Base-by-base conservation (phyloP, 2,888 invertebrate genomes). In the Xestia sexstrigata region DNA sequence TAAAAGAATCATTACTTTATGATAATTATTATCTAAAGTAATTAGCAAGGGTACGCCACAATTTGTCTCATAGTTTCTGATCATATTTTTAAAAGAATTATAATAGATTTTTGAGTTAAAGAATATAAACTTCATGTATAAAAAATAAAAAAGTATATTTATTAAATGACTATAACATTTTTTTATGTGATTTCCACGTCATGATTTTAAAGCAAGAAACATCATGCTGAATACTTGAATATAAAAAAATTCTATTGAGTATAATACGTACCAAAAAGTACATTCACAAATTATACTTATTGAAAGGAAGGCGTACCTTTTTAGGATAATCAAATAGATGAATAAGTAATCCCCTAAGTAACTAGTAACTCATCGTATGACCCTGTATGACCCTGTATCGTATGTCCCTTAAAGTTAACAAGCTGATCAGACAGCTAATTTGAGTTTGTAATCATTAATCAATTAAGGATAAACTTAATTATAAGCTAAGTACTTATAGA, bases 281-380 rank as follows among this genome's bases (percentile, higher is more conserved):
- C 20, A 9, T 30, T 72, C 39, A n/a, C n/a, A 23, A 5, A 17
- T 63, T 45, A 65, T 15, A 26, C 11, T 55, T 35, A 26, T 45
- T 66, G 6, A 49, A 45, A 9, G 82, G 69, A 45, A 9, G 82
- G 69, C 69, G 69, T 81, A 78, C 58, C 71, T 47, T 83, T 68
- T 70, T 17, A 26, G 20, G 13, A 45, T 69, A 42, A 58, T 58
- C 15, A 63, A 74, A 42, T 75, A 76, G n/a, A 45, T 45, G 26
- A 35, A 62, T 62, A 75, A 42, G 39, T 39, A 47, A 70, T n/a
- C 20, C 49, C 23, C 23, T 65, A 74, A 47, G 45, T 45, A 52
- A 63, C 52, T 63, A 47, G 45, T 45, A 55, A 76, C 35, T 63
- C 55, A 76, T n/a, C n/a, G n/a, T n/a, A n/a, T n/a, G n/a, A n/a